A percentile compares a stretch with the other conserved stretches of the same genome.
Conservation (phyloP, 2,797 vertebrate genomes). For the Galagoides demidoff region DNA sequence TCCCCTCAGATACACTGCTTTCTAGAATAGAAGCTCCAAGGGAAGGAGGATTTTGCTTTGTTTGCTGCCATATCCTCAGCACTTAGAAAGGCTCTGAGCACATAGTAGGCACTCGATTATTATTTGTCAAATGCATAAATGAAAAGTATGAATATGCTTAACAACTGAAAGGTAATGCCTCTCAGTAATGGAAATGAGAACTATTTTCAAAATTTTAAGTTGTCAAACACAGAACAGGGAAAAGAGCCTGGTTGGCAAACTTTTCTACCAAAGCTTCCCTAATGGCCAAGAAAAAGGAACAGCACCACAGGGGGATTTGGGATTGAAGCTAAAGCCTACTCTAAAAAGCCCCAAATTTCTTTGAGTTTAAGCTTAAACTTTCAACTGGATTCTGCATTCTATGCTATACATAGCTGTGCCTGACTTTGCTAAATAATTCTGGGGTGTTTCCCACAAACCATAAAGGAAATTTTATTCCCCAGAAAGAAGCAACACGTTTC, state of each 20-base stretch:
- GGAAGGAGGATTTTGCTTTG: not conserved
- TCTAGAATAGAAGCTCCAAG: not conserved
- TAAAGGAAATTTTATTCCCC: not conserved
- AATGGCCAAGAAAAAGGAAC: not conserved
- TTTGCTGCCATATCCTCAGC: not conserved
- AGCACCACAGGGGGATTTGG: not conserved
- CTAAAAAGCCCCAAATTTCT: not conserved
- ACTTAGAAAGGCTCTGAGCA: not conserved
- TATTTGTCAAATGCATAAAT: constrained; percentile 11
- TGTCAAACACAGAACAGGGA: not conserved
- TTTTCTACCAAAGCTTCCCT: constrained; percentile 19
- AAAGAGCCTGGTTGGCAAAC: not conserved
- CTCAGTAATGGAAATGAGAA: constrained; percentile 4
- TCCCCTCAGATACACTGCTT: not conserved
- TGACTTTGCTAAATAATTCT: not conserved
- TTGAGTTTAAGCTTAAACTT: not conserved
- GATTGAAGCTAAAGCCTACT: not conserved
- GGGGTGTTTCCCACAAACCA: not conserved
- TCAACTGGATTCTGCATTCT: not conserved
- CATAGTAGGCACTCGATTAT: not conserved
- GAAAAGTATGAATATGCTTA: not conserved
- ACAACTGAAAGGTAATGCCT: not conserved
- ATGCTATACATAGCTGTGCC: not conserved
- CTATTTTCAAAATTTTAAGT: constrained; percentile 50
- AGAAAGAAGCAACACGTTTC: not conserved